Percentiles rank a stretch among this genome's conserved stretches.
Conservation (phyloP, 1,140 invertebrate species). For the Psilanteris sp. region DNA sequence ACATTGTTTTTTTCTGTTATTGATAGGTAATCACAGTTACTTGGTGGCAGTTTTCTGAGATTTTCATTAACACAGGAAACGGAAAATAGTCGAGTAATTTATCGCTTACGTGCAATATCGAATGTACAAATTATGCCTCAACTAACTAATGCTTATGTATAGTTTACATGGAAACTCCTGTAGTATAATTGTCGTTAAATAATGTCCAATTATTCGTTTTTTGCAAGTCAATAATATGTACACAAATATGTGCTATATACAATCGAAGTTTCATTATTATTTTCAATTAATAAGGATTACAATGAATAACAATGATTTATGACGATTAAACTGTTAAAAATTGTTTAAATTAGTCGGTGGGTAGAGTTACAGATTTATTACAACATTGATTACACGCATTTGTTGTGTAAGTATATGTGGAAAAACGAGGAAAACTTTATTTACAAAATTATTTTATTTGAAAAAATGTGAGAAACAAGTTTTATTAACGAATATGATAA, state of each 20-base stretch:
- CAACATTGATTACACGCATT: too few relatives aligned
- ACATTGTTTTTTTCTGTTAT: background rate
- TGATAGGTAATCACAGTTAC: constrained; percentile 37
- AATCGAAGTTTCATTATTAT: constrained; percentile 10
- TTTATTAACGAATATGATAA: too few relatives aligned
- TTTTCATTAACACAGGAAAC: constrained; percentile 40
- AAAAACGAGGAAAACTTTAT: constrained; percentile 7
- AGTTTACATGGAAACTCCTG: constrained; percentile 30
- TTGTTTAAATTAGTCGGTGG: constrained; percentile 14
- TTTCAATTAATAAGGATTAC: constrained; percentile 28
- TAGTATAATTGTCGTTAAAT: constrained; percentile 34
- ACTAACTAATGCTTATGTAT: constrained; percentile 35
- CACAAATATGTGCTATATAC: constrained; percentile 10
- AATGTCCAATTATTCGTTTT: constrained; percentile 13
- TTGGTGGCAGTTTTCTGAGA: constrained; percentile 41
- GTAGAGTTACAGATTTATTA: constrained; percentile 21
- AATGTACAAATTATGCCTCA: constrained; percentile 42
- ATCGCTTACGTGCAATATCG: constrained; percentile 31
- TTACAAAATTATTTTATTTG: constrained; percentile 5
- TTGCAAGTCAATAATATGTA: constrained; percentile 22
- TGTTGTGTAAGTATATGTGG: too few relatives aligned
- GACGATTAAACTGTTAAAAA: constrained; percentile 20
- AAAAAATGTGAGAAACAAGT: background rate
- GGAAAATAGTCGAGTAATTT: constrained; percentile 44
- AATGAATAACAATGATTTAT: constrained; percentile 34